Evolutionary conservation across 2,888 invertebrate genomes (phyloP).

Genomic region (Lampropteryx suffumata): DNA sequence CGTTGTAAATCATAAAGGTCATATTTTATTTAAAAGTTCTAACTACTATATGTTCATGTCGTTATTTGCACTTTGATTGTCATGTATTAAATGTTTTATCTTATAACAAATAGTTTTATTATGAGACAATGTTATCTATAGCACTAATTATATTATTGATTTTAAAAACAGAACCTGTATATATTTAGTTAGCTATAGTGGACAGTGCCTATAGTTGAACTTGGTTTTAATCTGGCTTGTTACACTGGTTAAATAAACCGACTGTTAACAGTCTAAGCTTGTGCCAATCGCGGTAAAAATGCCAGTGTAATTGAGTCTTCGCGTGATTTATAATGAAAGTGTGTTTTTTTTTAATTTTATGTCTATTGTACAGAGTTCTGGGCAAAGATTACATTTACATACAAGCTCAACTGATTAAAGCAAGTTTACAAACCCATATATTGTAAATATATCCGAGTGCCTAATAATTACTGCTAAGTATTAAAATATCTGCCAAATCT

Average conservation of each 20-base stretch:
- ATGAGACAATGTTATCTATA: conserved; percentile 19
- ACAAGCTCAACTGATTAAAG: too few relatives aligned
- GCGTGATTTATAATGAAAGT: conserved; percentile 10
- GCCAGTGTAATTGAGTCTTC: conserved; percentile 17
- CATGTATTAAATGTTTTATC: conserved; percentile 2
- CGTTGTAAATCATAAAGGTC: too few relatives aligned
- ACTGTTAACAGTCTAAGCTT: conserved; percentile 6
- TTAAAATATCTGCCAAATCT: too few relatives aligned
- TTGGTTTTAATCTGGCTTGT: conserved; percentile 16
- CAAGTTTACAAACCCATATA: too few relatives aligned
- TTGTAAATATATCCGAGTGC: too few relatives aligned
- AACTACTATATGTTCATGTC: too few relatives aligned
- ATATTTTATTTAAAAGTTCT: too few relatives aligned
- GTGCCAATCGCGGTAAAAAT: conserved; percentile 2
- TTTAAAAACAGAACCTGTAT: conserved; percentile 41
- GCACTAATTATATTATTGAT: conserved; percentile 30
- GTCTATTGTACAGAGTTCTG: conserved; percentile 32
- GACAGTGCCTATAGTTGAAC: conserved; percentile 50
- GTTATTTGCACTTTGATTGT: conserved; percentile 6
- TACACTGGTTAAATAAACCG: conserved; percentile 19
- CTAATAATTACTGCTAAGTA: too few relatives aligned
- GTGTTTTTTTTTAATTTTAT: conserved; percentile 36
- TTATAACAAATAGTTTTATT: conserved; percentile 21
- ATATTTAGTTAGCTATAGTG: conserved; percentile 50
- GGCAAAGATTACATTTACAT: conserved; percentile 20